A percentile compares a stretch with the other conserved stretches of the same genome.
Conservation (phyloP, 2,797 vertebrate genomes). For the Poecilia wingei region DNA sequence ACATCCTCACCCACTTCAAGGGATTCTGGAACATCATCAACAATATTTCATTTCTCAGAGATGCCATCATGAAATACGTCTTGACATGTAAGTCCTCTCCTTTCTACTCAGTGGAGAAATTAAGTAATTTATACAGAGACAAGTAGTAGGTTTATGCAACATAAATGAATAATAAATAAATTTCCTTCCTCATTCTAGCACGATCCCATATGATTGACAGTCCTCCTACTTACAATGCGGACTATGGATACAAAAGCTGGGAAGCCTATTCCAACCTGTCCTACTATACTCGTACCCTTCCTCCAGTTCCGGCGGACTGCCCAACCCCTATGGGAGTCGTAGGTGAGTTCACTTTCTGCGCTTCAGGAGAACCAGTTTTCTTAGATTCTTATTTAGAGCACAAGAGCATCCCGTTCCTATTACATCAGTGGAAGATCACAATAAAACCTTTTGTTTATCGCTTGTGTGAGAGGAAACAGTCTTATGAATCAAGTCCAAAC, state of each 20-base stretch:
- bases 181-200: conserved; percentile 77
- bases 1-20: conserved; percentile 94
- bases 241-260: conserved; percentile 94
- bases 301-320: conserved; percentile 89
- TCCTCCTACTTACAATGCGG: conserved; percentile 91
- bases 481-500: neutral
- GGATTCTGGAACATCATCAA: conserved; percentile 93
- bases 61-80: conserved; percentile 93
- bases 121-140: too few species aligned
- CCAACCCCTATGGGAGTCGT: conserved; percentile 95
- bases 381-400: conserved; percentile 73
- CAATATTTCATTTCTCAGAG: conserved; percentile 87
- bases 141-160: neutral
- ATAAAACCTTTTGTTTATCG: neutral
- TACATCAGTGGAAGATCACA: conserved; percentile 36
- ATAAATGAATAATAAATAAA: neutral
- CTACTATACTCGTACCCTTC: conserved; percentile 92
- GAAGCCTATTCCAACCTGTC: conserved; percentile 96
- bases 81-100: conserved; percentile 88
- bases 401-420: conserved; percentile 27
- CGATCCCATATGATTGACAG: conserved; percentile 95
- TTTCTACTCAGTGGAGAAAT: neutral
- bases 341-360: conserved; percentile 80
- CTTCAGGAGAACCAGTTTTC: conserved; percentile 76
- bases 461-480: neutral